Evolutionary conservation across 1,140 invertebrate species (phyloP).

Genomic region (Nephotettix cincticeps): DNA sequence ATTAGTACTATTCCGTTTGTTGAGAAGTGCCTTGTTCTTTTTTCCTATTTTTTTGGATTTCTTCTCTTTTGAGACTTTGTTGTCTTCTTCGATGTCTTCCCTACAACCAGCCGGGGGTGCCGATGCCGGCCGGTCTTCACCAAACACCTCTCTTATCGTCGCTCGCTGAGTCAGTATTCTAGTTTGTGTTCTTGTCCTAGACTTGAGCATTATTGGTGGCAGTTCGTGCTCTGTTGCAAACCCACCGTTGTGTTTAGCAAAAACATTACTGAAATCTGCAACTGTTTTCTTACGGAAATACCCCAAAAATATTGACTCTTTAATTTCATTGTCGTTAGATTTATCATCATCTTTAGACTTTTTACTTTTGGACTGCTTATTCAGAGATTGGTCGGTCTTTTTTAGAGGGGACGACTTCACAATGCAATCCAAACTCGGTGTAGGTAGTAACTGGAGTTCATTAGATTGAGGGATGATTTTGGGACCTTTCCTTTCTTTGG

Average conservation of each 20-base stretch:
- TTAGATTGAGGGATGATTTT: conserved; percentile 38
- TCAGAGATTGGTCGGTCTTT: conserved; percentile 46
- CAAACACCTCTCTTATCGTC: conserved; percentile 76
- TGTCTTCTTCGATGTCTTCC: conserved; percentile 44
- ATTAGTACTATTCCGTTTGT: conserved; percentile 23
- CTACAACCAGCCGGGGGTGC: conserved; percentile 53
- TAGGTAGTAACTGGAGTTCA: conserved; percentile 61
- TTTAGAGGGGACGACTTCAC: background rate
- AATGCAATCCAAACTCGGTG: conserved; percentile 47
- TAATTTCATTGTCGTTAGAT: conserved; percentile 49
- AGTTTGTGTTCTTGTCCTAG: conserved; percentile 73
- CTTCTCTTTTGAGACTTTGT: conserved; percentile 36
- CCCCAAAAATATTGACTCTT: conserved; percentile 55
- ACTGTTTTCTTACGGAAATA: conserved; percentile 70
- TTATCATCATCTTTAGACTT: conserved; percentile 51
- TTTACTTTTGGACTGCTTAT: conserved; percentile 46
- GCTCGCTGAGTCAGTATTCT: conserved; percentile 70
- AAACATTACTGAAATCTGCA: conserved; percentile 64
- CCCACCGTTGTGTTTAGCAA: conserved; percentile 61
- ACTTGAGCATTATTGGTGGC: conserved; percentile 68
- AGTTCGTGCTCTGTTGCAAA: conserved; percentile 58
- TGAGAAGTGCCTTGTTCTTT: conserved; percentile 19
- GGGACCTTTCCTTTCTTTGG: conserved; percentile 25
- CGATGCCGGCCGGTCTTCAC: conserved; percentile 66
- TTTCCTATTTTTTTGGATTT: conserved; percentile 34